phyloP scores from a whole-genome alignment of 2,888 invertebrate species.

The Rhamphomyia laevipes region DNA sequence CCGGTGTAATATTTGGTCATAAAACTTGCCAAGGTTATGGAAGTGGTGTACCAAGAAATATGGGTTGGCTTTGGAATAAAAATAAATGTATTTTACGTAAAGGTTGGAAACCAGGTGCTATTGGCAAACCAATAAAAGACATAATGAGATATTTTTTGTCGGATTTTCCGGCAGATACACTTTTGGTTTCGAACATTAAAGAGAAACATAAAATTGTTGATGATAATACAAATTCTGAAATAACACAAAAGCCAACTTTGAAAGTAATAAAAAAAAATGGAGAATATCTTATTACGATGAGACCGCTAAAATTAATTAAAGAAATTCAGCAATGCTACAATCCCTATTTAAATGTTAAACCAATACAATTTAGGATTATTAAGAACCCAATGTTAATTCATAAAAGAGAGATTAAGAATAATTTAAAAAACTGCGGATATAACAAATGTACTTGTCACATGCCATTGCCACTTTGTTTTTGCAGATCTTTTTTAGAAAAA shows the following conservation, averaged over 20 bases:
- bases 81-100: constrained; percentile 20
- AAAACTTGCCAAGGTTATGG: too few species aligned
- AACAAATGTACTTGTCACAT: constrained; percentile 43
- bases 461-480: constrained; percentile 34
- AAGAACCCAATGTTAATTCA: constrained; percentile 43
- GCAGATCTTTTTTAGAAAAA: constrained; percentile 33
- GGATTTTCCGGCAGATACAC: constrained; percentile 30
- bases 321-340: constrained; percentile 47
- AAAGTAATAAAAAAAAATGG: constrained; percentile 54
- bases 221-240: constrained; percentile 8
- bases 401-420: constrained; percentile 43
- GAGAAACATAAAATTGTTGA: constrained; percentile 36
- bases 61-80: constrained; percentile 58
- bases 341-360: constrained; percentile 56
- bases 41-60: constrained; percentile 43
- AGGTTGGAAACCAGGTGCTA: constrained; percentile 34
- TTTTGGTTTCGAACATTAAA: constrained; percentile 24
- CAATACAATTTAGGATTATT: constrained; percentile 53
- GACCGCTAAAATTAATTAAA: constrained; percentile 51
- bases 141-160: constrained; percentile 32
- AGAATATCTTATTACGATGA: constrained; percentile 51
- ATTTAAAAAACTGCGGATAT: constrained; percentile 43
- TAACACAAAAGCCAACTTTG: constrained; percentile 44
- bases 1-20: too few species aligned
- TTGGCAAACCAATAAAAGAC: constrained; percentile 29